Evolutionary conservation across 2,888 invertebrate species (phyloP), one percentile per base, ranked within the genome.

Genomic region (Nysson spinosus): DNA sequence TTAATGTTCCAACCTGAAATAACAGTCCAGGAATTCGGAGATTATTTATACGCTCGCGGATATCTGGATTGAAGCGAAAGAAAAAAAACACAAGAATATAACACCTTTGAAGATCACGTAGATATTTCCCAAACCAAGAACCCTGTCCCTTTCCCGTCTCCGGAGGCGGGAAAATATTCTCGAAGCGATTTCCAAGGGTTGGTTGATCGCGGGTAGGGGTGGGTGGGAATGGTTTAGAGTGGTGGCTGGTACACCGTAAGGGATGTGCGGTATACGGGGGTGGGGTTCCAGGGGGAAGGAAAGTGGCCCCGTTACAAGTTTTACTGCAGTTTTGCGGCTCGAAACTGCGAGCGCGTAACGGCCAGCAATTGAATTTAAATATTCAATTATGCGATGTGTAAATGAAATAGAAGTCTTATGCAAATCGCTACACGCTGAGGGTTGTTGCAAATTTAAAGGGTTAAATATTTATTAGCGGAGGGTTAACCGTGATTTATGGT

Each of bases 341-440:
- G 84, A 85, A 87, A 88, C 83, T 83, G 84, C 82, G 84, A 85
- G 83, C 83, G 84, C 83, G 84, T 85, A 80, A 83, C 82, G 82
- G 80, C 77, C 72, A 78, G 85, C 88, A 88, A 88, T 88, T 88
- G 88, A 88, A 88, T 88, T 88, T 88, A 88, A 88, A 87, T 87
- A 87, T 87, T 87, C 87, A 85, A 87, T 88, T 88, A 88, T 88
- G 88, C 88, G 87, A 88, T 88, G 88, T 88, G 88, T 88, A 89
- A 89, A 89, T 88, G 88, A 88, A 89, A 89, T 88, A 88, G 88
- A 88, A 88, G 88, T 88, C 88, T 87, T 88, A 89, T 89, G 89
- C 88, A 88, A 89, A 88, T 88, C 81, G 83, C 78, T 83, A 83
- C 84, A 85, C 80, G 87, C 84, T 82, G 85, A 85, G 87, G 87